Conservation (phyloP, 2,113 vertebrate genomes). For the Phyllostomus discolor region DNA sequence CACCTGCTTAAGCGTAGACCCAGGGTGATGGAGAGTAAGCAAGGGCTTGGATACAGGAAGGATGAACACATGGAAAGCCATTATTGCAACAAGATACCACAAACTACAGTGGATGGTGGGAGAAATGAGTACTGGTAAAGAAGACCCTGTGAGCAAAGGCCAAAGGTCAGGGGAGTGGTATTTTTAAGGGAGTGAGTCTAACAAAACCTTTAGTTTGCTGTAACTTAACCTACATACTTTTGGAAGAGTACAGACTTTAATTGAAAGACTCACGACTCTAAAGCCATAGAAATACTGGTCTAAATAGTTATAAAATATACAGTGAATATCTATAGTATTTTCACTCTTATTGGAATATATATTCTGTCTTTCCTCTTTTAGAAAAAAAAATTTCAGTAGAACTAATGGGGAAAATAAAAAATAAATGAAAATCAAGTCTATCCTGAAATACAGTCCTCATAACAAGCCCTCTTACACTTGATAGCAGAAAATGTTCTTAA, state of each 20-base stretch:
- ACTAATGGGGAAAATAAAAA: neutral
- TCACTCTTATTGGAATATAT: neutral
- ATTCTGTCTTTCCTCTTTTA: neutral
- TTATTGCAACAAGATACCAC: neutral
- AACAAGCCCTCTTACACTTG: neutral
- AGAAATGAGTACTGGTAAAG: neutral
- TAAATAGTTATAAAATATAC: neutral
- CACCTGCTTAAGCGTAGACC: neutral
- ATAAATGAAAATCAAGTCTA: neutral
- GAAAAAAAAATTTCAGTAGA: neutral
- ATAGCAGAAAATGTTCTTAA: neutral
- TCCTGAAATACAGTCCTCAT: neutral
- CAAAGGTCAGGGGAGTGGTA: neutral
- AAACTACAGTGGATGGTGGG: neutral
- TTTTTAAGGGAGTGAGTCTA: neutral
- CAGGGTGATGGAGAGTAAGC: neutral
- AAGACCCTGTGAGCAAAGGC: neutral
- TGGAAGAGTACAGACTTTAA: slow-evolving; percentile 1
- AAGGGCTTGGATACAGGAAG: neutral
- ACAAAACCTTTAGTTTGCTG: slow-evolving; percentile 16
- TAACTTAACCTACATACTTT: neutral
- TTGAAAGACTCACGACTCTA: neutral
- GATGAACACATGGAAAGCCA: neutral
- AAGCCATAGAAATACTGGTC: neutral
- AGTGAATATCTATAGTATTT: neutral